These are phyloP conservation scores for Holcopasites calliopsidis DNA, from an alignment of 1,140 invertebrate genomes.

Conservation along the genomic window DNA sequence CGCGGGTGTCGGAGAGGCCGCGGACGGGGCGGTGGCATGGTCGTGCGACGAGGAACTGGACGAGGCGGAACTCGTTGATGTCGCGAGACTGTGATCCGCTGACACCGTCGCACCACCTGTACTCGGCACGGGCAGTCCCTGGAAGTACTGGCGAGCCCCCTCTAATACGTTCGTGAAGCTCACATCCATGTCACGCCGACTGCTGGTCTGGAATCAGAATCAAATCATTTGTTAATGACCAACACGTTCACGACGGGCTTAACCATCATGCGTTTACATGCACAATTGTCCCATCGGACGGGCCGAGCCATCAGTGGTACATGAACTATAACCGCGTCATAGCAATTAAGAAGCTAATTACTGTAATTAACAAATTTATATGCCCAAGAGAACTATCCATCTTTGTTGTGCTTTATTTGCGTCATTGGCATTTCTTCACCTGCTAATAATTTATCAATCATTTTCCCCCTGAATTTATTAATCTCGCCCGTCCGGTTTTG, in stretches of 20 bases:
- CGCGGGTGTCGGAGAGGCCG: constrained; percentile 51
- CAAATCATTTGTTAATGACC: background rate
- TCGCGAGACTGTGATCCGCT: constrained; percentile 75
- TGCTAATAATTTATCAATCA: no score
- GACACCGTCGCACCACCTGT: constrained; percentile 76
- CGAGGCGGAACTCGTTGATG: constrained; percentile 71
- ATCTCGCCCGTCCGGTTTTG: no score
- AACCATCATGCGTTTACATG: no score
- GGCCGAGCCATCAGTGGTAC: no score
- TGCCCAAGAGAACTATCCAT: no score
- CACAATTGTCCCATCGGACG: no score
- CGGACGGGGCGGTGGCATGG: constrained; percentile 57
- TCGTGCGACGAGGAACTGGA: constrained; percentile 74
- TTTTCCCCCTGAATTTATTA: no score
- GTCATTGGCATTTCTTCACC: no score
- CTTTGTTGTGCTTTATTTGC: no score
- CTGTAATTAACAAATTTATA: no score
- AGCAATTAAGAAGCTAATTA: no score
- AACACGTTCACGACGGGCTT: background rate
- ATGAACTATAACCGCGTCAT: no score
- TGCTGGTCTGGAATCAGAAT: constrained; percentile 70
- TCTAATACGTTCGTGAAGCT: constrained; percentile 89
- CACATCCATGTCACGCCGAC: constrained; percentile 85
- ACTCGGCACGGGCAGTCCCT: constrained; percentile 84
- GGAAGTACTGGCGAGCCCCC: constrained; percentile 89